These are phyloP conservation scores for Chromoteleia sp. DNA, from an alignment of 2,888 invertebrate genomes.

Conservation along the genomic window DNA sequence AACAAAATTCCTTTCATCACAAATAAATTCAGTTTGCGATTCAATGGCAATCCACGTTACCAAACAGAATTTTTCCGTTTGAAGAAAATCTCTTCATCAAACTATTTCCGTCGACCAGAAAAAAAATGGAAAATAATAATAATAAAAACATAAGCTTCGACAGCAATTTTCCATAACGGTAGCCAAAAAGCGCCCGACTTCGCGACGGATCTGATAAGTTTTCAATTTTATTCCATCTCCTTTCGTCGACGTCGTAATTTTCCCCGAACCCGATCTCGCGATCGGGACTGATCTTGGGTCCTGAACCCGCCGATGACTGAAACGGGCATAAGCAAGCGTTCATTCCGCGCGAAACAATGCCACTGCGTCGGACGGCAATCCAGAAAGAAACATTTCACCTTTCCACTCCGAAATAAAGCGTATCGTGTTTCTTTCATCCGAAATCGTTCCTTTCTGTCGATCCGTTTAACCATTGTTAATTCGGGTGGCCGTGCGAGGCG, in stretches of 20 bases:
- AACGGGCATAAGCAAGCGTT: slow-evolving; percentile 18
- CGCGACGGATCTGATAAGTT: slow-evolving; percentile 1
- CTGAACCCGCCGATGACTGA: slow-evolving; percentile 17
- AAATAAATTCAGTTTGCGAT: slow-evolving; percentile 34
- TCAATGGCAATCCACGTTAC: slow-evolving; percentile 9
- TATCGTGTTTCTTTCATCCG: slow-evolving; percentile 36
- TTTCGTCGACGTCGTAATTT: background rate
- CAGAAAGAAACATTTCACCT: slow-evolving; percentile 33
- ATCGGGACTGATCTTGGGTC: slow-evolving; percentile 14
- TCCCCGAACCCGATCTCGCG: slow-evolving; percentile 10
- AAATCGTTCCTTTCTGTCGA: slow-evolving; percentile 27
- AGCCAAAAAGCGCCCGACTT: slow-evolving; percentile 15
- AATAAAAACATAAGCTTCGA: slow-evolving; percentile 15
- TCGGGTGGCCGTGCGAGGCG: slow-evolving; percentile 4
- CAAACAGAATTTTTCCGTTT: slow-evolving; percentile 23
- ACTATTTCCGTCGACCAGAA: slow-evolving; percentile 14
- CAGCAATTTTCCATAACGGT: slow-evolving; percentile 25
- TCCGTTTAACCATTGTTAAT: slow-evolving; percentile 53
- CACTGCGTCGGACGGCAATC: slow-evolving; percentile 1
- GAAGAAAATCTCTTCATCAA: slow-evolving; percentile 19
- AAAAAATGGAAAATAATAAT: too few relatives aligned
- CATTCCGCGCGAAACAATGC: slow-evolving; percentile 38
- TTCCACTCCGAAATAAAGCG: slow-evolving; percentile 31
- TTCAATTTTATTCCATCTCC: background rate
- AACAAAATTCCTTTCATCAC: slow-evolving; percentile 25